Base-by-base conservation (phyloP, 2,113 vertebrate genomes). In the Indicator maculatus region DNA sequence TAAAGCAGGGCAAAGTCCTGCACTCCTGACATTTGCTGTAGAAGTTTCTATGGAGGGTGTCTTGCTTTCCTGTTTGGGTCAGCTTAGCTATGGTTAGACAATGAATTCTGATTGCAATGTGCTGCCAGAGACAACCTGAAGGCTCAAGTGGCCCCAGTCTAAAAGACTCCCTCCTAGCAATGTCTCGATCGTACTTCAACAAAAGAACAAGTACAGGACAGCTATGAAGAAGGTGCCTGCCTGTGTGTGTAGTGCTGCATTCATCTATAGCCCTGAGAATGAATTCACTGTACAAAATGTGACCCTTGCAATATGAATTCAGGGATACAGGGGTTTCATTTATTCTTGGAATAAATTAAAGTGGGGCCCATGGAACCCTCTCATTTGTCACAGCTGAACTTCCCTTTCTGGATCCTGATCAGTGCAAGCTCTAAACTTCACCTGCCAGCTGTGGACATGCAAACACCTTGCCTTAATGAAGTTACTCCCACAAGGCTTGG, bases 51-150 rank as follows among this genome's bases (percentile, higher is more conserved):
- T 79, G 64, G 67, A 31, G 84, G 71, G 92, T 89, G 92, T 92
- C 89, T 66, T 73, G 69, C 52, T 71, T 95, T 95, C 95, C 93
- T 88, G 84, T 89, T 93, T 45, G 38, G 91, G 89, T 87, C 95
- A 90, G 28, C 64, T 85, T 55, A 89, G 85, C 89, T 0, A 23
- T 89, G 85, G 69, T 88, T 91, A 83, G 87, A 64, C 1, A 26
- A 66, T 88, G 72, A 74, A 80, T 93, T 89, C 53, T 89, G 78
- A 80, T 88, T 70, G 69, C 76, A 83, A 7, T 12, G 53, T 67
- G 77, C 83, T 95, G 83, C 93, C 83, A 92, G 90, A 86, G 88
- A 77, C 55, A 93, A 92, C 89, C 79, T 88, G 64, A 76, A 87
- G 56, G 66, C 86, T 82, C 77, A 70, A 86, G 78, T 73, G 60